A percentile compares a stretch with the other conserved stretches of the same genome.
These are phyloP conservation scores for Agonum fuliginosum DNA, from an alignment of 2,888 invertebrate species.

Conservation along the genomic window DNA sequence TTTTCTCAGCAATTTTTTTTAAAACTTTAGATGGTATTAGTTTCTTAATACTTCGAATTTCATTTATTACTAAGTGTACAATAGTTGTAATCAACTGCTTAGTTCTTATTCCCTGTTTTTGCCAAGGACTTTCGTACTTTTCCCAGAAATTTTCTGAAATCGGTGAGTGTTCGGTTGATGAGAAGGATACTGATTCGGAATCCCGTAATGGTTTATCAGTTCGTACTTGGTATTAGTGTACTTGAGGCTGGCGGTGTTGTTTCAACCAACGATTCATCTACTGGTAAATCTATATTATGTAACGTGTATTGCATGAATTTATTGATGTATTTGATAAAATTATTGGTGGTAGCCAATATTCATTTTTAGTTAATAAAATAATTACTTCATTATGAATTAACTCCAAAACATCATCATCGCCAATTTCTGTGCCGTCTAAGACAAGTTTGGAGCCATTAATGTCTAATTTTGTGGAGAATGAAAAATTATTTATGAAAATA, in stretches of 20 bases:
- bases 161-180: not conserved
- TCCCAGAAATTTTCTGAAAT: not conserved
- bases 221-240: too few relatives aligned
- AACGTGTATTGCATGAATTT: too few relatives aligned
- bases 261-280: not conserved
- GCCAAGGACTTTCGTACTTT: not conserved
- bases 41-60: constrained; percentile 61
- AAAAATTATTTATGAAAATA: too few relatives aligned
- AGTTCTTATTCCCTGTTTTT: too few relatives aligned
- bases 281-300: too few relatives aligned
- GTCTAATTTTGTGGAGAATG: not conserved
- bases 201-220: too few relatives aligned
- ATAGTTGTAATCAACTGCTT: not conserved
- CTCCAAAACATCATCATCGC: not conserved
- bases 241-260: too few relatives aligned
- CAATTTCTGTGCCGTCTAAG: not conserved
- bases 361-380: not conserved
- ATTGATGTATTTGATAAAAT: not conserved
- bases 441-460: not conserved
- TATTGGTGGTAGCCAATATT: not conserved
- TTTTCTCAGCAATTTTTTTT: constrained; percentile 62
- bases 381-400: not conserved
- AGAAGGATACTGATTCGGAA: too few relatives aligned
- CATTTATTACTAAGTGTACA: constrained; percentile 59
- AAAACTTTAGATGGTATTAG: constrained; percentile 62